Evolutionary conservation across 2,888 invertebrate genomes (phyloP).

Genomic region (Caenorhabditis doughertyi): DNA sequence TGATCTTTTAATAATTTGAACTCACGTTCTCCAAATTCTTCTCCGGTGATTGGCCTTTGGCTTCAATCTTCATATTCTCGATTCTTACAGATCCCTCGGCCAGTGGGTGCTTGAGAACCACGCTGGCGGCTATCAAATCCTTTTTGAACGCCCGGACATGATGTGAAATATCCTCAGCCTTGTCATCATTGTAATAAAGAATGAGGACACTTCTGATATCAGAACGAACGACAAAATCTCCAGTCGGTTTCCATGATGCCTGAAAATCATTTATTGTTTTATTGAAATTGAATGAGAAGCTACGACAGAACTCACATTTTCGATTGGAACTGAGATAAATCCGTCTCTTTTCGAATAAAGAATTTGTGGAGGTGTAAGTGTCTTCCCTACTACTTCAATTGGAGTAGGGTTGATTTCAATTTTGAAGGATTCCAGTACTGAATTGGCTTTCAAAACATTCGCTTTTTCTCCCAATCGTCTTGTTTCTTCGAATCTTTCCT

Average conservation of each 20-base stretch:
- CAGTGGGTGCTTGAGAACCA: too few relatives aligned
- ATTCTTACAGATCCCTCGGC: too few relatives aligned
- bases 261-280: not conserved
- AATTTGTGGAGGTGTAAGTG: not conserved
- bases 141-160: too few relatives aligned
- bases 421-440: slow-evolving; percentile 1
- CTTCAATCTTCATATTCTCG: too few relatives aligned
- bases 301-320: not conserved
- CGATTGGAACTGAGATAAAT: too few relatives aligned
- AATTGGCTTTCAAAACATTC: not conserved
- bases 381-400: not conserved
- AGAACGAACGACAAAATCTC: not conserved
- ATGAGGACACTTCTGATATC: not conserved
- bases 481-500: not conserved
- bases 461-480: not conserved
- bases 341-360: not conserved
- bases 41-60: too few relatives aligned
- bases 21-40: too few relatives aligned
- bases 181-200: not conserved
- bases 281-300: not conserved
- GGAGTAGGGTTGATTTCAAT: slow-evolving; percentile 1
- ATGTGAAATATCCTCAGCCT: not conserved
- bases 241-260: not conserved
- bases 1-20: too few relatives aligned
- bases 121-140: too few relatives aligned